Base-by-base conservation (phyloP, 2,113 vertebrate species). In the Esox niger region DNA sequence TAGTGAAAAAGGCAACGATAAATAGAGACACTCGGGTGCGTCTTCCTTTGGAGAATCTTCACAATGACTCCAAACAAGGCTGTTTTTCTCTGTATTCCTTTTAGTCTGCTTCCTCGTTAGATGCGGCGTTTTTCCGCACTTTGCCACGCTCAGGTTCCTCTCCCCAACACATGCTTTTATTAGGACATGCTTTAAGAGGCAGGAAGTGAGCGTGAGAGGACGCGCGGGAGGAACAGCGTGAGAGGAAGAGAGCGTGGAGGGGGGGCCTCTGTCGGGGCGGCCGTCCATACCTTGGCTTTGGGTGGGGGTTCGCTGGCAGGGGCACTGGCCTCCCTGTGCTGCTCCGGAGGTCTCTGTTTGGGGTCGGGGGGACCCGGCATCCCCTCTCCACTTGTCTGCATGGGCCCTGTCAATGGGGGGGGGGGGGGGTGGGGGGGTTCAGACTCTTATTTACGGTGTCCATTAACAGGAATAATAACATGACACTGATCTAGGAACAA, bases 211-310 rank as follows among this genome's bases (percentile, higher is more conserved):
- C 1, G 23, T 20, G 32, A 21, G 15, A 35, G 61, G 21, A 2
- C 8, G 25, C 1, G 21, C 15, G 17, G 27, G 30, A n/a, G 2
- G 57, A n/a, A n/a, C n/a, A n/a, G n/a, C n/a, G n/a, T n/a, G n/a
- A 5, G 31, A n/a, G n/a, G n/a, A n/a, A n/a, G n/a, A n/a, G n/a
- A n/a, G n/a, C n/a, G n/a, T n/a, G n/a, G n/a, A n/a, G n/a, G 5
- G n/a, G 32, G 46, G 56, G 17, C 27, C 60, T 20, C 29, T 58
- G 5, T 61, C 20, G 5, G 32, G 21, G 21, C 30, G 1, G 59
- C 4, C 21, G 21, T 1, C 23, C n/a, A 9, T 61, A 90, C 88
- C 87, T 89, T 90, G 11, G 80, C 23, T 78, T 85, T 88, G 61
- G 84, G 77, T 63, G 84, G 78, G 0, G 77, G 81, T 2, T 83